A percentile compares a stretch with the other conserved stretches of the same genome.
phyloP scores from a whole-genome alignment of 2,113 vertebrate genomes.

The Cephalopterus ornatus region DNA sequence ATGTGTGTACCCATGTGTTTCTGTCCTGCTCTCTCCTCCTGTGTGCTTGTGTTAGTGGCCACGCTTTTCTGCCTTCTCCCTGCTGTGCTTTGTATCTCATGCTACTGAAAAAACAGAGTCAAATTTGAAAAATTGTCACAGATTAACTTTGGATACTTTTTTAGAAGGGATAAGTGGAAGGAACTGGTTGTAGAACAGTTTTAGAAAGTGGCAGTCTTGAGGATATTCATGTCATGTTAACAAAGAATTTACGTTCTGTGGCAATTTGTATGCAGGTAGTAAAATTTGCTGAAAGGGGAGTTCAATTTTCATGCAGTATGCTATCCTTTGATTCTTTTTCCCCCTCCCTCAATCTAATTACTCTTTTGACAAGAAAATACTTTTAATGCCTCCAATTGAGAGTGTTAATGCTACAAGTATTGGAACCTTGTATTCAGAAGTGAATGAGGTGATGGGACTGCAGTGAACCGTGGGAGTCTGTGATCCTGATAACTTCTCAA shows the following conservation, averaged over 20 bases:
- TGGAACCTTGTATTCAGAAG: background rate
- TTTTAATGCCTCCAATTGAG: background rate
- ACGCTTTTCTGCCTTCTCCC: background rate
- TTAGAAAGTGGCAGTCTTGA: background rate
- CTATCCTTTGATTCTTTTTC: background rate
- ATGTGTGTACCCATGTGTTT: background rate
- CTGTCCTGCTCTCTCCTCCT: background rate
- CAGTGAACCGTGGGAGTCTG: background rate
- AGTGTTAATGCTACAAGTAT: background rate
- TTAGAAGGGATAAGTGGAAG: background rate
- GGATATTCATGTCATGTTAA: background rate
- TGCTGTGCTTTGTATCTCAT: background rate
- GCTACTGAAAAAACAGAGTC: background rate
- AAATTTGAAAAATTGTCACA: background rate
- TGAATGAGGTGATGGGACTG: background rate
- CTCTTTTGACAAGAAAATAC: background rate
- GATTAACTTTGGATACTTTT: background rate
- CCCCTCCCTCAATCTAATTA: background rate
- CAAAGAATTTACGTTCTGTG: background rate
- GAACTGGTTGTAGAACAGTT: background rate
- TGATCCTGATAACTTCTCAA: background rate
- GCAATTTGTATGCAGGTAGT: background rate
- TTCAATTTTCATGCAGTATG: background rate
- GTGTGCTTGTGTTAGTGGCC: background rate
- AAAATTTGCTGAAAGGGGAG: background rate